These are phyloP conservation scores for Hycleus phaleratus DNA, from an alignment of 1,140 invertebrate genomes.

Conservation along the genomic window DNA sequence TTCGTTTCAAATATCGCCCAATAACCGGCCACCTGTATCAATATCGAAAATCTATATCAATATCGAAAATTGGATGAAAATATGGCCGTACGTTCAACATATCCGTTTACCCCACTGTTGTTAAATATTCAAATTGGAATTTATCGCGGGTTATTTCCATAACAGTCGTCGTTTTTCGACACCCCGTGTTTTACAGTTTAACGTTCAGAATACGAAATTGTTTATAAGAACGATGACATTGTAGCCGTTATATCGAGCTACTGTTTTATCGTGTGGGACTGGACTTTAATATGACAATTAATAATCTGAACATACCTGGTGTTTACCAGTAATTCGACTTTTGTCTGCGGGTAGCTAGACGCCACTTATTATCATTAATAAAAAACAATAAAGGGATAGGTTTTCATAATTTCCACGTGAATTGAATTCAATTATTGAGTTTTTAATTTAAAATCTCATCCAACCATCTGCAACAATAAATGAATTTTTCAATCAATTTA, in stretches of 20 bases:
- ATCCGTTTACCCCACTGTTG: not conserved
- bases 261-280: slow-evolving; percentile 14
- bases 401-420: not conserved
- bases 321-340: slow-evolving; percentile 14
- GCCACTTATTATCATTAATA: not conserved
- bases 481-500: not conserved
- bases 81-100: no score
- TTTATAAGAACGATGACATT: slow-evolving; percentile 11
- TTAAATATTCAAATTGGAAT: slow-evolving; percentile 6
- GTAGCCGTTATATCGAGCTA: not conserved
- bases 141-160: slow-evolving; percentile 13
- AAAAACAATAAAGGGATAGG: slow-evolving; percentile 3
- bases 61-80: no score
- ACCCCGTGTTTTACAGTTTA: slow-evolving; percentile 5
- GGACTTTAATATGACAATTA: slow-evolving; percentile 18
- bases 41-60: no score
- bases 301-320: slow-evolving; percentile 20
- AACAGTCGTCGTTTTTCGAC: slow-evolving; percentile 9
- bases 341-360: slow-evolving; percentile 4
- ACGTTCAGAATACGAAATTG: slow-evolving; percentile 16
- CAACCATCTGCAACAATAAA: not conserved
- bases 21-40: no score
- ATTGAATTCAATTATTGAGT: not conserved
- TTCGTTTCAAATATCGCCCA: slow-evolving; percentile 18
- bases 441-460: slow-evolving; percentile 1